A percentile compares a stretch with the other conserved stretches of the same genome.
Evolutionary conservation across 2,113 vertebrate genomes (phyloP).

Genomic region (Cochlearius cochlearius): DNA sequence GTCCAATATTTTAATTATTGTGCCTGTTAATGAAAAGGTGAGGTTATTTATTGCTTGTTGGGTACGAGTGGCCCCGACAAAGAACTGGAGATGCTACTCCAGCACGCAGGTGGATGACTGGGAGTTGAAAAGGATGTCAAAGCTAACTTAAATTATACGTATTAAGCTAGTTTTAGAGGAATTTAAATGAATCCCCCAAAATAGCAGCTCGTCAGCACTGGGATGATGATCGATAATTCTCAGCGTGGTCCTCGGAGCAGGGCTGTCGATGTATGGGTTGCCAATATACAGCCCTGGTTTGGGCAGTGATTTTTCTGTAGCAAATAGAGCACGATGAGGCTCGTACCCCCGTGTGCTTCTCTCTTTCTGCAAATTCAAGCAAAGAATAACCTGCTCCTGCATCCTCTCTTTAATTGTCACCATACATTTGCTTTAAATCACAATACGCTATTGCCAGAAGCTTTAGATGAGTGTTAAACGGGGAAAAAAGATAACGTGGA

Average conservation of each 20-base stretch:
- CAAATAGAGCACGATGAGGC: neutral
- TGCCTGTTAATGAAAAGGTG: neutral
- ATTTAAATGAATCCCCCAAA: neutral
- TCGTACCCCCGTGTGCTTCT: neutral
- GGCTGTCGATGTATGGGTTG: neutral
- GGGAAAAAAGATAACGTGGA: neutral
- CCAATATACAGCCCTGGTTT: accelerated
- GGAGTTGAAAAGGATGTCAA: neutral
- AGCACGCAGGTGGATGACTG: accelerated
- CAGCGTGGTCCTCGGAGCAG: neutral
- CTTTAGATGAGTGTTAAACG: neutral
- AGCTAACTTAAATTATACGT: neutral
- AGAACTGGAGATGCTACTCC: neutral
- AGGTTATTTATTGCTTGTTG: accelerated
- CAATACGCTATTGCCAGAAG: neutral
- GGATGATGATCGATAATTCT: neutral
- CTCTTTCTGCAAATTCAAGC: neutral
- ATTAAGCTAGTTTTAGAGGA: neutral
- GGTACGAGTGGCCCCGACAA: accelerated
- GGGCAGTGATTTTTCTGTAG: neutral
- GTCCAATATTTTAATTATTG: neutral
- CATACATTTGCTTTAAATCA: accelerated
- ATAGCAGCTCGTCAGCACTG: neutral
- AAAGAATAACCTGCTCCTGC: neutral
- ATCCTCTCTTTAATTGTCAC: neutral